These are phyloP conservation scores for Heterocephalus glaber DNA, from an alignment of 2,113 vertebrate species.

Conservation along the genomic window DNA sequence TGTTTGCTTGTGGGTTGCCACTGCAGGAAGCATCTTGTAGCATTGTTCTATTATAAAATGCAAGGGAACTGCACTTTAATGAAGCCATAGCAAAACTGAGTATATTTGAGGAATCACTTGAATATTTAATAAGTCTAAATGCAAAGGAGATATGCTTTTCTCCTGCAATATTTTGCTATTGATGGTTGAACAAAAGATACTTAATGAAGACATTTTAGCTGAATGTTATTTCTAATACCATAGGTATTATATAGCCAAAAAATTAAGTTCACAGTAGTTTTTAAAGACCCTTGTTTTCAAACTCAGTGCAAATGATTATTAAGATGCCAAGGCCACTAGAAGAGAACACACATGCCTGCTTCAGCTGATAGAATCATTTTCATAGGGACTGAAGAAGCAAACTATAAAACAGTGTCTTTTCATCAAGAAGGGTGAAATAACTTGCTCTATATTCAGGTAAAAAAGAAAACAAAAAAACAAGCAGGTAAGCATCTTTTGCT, in stretches of 20 bases:
- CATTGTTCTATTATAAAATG: slow-evolving; percentile 55
- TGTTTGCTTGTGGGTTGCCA: slow-evolving; percentile 77
- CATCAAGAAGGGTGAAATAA: background rate
- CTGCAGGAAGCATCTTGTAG: slow-evolving; percentile 70
- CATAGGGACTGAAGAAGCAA: background rate
- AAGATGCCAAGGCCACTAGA: background rate
- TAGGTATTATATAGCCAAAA: slow-evolving; percentile 37
- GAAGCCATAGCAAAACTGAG: slow-evolving; percentile 64
- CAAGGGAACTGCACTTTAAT: slow-evolving; percentile 61
- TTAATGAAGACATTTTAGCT: slow-evolving; percentile 57
- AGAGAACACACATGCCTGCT: background rate
- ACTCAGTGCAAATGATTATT: background rate
- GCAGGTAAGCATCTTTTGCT: background rate
- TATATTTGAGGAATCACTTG: slow-evolving; percentile 74
- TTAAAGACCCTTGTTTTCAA: background rate
- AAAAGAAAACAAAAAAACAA: background rate
- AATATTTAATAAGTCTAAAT: slow-evolving; percentile 82
- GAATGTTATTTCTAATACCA: slow-evolving; percentile 43
- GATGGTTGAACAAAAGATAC: slow-evolving; percentile 58
- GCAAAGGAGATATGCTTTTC: slow-evolving; percentile 50
- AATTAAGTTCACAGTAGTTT: slow-evolving; percentile 7
- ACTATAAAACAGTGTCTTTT: background rate
- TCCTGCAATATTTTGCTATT: slow-evolving; percentile 50
- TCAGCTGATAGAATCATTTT: background rate
- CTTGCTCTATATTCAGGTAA: background rate